A percentile compares a stretch with the other conserved stretches of the same genome.
Evolutionary conservation across 2,113 vertebrate genomes (phyloP).

Genomic region (Takifugu flavidus): DNA sequence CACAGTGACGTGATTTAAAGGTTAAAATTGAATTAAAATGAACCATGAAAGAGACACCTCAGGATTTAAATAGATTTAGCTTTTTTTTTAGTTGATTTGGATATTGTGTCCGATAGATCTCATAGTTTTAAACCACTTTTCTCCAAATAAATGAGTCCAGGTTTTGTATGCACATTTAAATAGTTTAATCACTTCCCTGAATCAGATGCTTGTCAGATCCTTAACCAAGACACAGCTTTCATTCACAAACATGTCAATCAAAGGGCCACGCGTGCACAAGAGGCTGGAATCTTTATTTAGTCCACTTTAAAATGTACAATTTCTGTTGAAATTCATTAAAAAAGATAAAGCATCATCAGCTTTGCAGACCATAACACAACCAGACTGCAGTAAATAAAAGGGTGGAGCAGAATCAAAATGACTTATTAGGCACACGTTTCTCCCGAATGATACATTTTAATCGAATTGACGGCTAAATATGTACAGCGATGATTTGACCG

Average conservation of each 20-base stretch:
- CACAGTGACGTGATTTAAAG: too few species aligned
- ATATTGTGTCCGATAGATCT: too few species aligned
- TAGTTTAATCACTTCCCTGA: too few species aligned
- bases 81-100: too few species aligned
- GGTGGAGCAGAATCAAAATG: slow-evolving; percentile 57
- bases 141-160: too few species aligned
- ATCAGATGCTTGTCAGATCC: too few species aligned
- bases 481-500: slow-evolving; percentile 69
- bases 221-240: neutral
- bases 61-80: too few species aligned
- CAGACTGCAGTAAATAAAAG: slow-evolving; percentile 54
- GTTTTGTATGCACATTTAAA: too few species aligned
- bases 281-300: slow-evolving; percentile 72
- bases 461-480: slow-evolving; percentile 68
- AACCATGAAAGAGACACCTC: too few species aligned
- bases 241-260: neutral
- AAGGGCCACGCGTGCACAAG: slow-evolving; percentile 31
- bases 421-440: slow-evolving; percentile 67
- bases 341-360: slow-evolving; percentile 73
- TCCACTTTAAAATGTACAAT: slow-evolving; percentile 77
- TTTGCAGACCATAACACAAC: slow-evolving; percentile 64
- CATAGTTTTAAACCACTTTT: too few species aligned
- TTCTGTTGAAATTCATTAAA: slow-evolving; percentile 74
- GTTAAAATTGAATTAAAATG: too few species aligned
- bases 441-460: slow-evolving; percentile 61